phyloP scores from a whole-genome alignment of 2,888 invertebrate species.

The Lithophane ornitopus region DNA sequence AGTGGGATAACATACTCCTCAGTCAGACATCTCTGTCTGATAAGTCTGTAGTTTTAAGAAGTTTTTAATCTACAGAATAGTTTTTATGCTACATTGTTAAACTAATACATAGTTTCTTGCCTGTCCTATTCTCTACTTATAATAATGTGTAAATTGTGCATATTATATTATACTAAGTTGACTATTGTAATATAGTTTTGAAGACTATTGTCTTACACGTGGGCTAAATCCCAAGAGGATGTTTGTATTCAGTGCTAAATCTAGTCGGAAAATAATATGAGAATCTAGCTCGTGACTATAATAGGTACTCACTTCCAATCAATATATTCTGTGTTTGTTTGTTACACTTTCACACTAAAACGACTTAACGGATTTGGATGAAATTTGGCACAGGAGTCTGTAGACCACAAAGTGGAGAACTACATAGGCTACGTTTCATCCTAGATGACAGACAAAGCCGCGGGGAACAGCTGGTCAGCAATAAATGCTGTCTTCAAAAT shows the following conservation, averaged over 20 bases:
- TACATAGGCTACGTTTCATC: no score
- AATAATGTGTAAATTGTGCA: neutral
- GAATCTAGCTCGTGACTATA: neutral
- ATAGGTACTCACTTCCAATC: neutral
- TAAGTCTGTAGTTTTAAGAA: neutral
- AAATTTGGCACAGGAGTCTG: no score
- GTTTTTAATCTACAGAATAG: neutral
- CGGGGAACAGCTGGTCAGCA: neutral
- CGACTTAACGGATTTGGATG: no score
- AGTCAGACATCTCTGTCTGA: neutral
- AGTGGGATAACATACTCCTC: neutral
- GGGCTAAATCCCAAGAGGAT: neutral
- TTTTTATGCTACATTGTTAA: neutral
- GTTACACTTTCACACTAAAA: no score
- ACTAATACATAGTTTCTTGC: neutral
- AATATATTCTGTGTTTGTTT: neutral
- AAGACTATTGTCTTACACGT: slow-evolving; percentile 18
- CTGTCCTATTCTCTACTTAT: neutral
- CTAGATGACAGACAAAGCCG: no score
- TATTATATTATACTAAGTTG: neutral
- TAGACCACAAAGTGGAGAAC: no score
- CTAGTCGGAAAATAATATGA: neutral
- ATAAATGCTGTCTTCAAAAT: neutral
- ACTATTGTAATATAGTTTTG: slow-evolving; percentile 18
- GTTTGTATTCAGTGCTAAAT: neutral